Evolutionary conservation across 2,113 vertebrate genomes (phyloP).

Genomic region (Pseudorhombus dupliciocellatus): DNA sequence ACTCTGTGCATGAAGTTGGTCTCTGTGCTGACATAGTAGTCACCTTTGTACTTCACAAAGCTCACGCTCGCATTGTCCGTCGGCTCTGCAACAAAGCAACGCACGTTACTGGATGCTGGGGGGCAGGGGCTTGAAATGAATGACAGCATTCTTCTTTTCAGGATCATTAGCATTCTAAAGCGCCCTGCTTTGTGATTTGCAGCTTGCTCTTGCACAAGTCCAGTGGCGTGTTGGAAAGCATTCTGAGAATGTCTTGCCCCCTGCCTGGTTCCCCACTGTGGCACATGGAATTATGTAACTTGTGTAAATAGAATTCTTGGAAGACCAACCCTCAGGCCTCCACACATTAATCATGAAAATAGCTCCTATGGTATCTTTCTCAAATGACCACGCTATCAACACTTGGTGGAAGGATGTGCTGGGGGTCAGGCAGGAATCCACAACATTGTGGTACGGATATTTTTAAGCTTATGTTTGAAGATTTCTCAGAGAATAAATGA

Average conservation of each 20-base stretch:
- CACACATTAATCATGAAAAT: background rate
- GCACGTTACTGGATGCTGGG: background rate
- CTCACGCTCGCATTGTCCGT: conserved; percentile 91
- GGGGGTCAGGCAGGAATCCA: too few relatives aligned
- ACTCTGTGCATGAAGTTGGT: conserved; percentile 88
- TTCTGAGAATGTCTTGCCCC: background rate
- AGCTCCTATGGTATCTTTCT: background rate
- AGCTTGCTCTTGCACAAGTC: background rate
- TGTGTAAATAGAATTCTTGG: background rate
- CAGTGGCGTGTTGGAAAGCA: background rate
- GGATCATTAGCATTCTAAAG: too few relatives aligned
- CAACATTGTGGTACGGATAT: too few relatives aligned
- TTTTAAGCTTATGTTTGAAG: too few relatives aligned
- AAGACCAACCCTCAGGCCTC: background rate
- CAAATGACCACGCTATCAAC: background rate
- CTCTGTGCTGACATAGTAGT: conserved; percentile 92
- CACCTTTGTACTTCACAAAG: conserved; percentile 89
- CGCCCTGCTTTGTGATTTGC: background rate
- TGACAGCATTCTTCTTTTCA: background rate
- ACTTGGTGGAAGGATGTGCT: too few relatives aligned
- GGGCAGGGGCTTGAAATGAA: background rate
- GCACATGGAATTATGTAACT: background rate
- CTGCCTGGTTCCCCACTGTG: background rate
- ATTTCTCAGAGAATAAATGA: too few relatives aligned
- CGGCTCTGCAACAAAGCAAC: conserved; percentile 76